Conservation (phyloP, 2,113 vertebrate genomes). For the Grammomys dolichurus region DNA sequence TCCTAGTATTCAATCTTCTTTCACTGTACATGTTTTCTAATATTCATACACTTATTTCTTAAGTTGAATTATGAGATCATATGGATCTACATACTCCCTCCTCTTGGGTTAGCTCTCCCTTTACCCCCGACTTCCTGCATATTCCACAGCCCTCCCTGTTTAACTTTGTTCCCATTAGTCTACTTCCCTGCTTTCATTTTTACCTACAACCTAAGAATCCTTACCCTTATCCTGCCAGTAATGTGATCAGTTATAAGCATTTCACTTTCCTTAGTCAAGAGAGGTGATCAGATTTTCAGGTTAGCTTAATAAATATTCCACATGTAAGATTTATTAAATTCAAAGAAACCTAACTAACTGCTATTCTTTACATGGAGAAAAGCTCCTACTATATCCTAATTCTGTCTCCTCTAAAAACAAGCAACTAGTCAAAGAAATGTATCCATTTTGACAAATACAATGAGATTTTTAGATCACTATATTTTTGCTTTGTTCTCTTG, state of each 20-base stretch:
- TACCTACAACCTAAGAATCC: no score
- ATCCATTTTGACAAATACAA: constrained; percentile 18
- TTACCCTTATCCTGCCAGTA: not conserved
- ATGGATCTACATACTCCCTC: not conserved
- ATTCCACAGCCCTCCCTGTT: not conserved
- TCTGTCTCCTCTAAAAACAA: not conserved
- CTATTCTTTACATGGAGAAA: not conserved
- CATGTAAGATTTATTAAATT: constrained; percentile 3
- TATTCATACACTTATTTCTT: not conserved
- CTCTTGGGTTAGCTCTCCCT: no score
- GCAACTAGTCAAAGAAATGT: not conserved
- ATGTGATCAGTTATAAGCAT: not conserved
- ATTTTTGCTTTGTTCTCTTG: not conserved
- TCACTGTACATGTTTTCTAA: not conserved
- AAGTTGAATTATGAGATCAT: not conserved
- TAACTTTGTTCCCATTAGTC: no score
- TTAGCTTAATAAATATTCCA: constrained; percentile 40
- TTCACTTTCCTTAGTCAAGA: constrained; percentile 1
- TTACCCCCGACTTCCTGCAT: no score
- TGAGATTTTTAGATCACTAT: not conserved
- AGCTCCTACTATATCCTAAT: not conserved
- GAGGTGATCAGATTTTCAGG: not conserved
- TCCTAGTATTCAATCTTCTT: no score
- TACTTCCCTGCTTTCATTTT: not conserved
- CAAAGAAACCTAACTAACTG: not conserved